These are phyloP conservation scores for Clarias pachynema DNA, from an alignment of 2,797 vertebrate species.

Conservation along the genomic window DNA sequence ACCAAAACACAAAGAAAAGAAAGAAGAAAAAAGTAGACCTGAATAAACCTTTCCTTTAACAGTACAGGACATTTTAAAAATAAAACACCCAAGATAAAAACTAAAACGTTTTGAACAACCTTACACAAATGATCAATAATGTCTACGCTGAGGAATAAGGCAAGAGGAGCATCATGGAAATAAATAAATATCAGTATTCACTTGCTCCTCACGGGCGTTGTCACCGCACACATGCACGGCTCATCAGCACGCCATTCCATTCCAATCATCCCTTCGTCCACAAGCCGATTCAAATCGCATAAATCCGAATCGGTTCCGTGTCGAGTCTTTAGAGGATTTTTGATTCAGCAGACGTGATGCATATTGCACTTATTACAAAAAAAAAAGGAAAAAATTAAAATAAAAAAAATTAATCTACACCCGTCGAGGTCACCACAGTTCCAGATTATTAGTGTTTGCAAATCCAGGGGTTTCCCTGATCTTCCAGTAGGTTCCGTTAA, in stretches of 20 bases:
- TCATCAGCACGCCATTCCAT: not conserved
- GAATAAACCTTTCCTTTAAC: not conserved
- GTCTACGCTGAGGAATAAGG: not conserved
- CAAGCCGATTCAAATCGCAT: not conserved
- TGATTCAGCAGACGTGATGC: not conserved
- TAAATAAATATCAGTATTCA: slow-evolving; percentile 9
- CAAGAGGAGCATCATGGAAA: slow-evolving; percentile 16
- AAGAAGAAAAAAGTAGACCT: not conserved
- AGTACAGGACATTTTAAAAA: not conserved
- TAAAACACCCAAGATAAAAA: not conserved
- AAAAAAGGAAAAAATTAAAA: not conserved
- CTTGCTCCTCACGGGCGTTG: not conserved
- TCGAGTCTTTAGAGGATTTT: not conserved
- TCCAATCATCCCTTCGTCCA: not conserved
- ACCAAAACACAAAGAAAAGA: not conserved
- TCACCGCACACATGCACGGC: not conserved
- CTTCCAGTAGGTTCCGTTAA: slow-evolving; percentile 86
- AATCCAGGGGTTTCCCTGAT: slow-evolving; percentile 84
- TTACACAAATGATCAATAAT: no score
- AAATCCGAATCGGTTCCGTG: not conserved
- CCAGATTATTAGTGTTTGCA: slow-evolving; percentile 76
- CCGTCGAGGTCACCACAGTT: slow-evolving; percentile 77
- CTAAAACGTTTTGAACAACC: slow-evolving; percentile 23
- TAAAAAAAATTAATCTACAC: not conserved
- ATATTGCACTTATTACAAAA: slow-evolving; percentile 7